Evolutionary conservation across 2,888 invertebrate genomes (phyloP).

Genomic region (Chouioia cunea): DNA sequence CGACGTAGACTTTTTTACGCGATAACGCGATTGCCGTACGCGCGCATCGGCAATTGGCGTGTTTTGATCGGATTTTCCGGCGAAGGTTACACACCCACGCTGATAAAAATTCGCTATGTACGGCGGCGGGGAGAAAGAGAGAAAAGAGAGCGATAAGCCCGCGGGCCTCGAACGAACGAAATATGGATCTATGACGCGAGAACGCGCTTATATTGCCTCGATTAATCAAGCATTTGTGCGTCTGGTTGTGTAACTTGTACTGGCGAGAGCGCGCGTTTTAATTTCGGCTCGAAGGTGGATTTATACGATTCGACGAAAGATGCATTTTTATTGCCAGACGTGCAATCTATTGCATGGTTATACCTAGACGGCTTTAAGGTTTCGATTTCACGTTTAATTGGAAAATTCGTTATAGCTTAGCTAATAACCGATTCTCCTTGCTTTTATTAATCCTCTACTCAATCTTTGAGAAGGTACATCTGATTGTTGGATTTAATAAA

Average conservation of each 20-base stretch:
- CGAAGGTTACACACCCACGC: conserved; percentile 18
- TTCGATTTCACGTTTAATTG: too few relatives aligned
- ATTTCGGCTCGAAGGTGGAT: conserved; percentile 41
- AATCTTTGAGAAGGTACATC: too few relatives aligned
- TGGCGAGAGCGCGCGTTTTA: conserved; percentile 16
- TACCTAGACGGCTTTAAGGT: too few relatives aligned
- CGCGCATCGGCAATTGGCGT: conserved; percentile 30
- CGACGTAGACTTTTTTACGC: conserved; percentile 5
- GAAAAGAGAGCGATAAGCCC: conserved; percentile 27
- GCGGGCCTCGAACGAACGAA: conserved; percentile 12
- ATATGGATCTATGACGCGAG: conserved; percentile 11
- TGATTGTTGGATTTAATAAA: too few relatives aligned
- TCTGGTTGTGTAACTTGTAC: background rate
- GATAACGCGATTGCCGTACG: conserved; percentile 19
- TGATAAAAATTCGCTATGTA: conserved; percentile 28
- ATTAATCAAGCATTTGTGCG: conserved; percentile 37
- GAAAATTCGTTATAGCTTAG: too few relatives aligned
- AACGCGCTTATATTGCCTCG: conserved; percentile 30
- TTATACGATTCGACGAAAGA: conserved; percentile 21
- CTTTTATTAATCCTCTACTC: too few relatives aligned
- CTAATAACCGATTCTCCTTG: too few relatives aligned
- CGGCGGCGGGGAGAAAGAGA: background rate
- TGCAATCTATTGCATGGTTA: too few relatives aligned
- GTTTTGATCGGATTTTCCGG: conserved; percentile 8
- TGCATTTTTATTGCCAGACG: conserved; percentile 22